Evolutionary conservation across 37 sponge, comb jelly and placozoan species (phyloP).

Genomic region (Mnemiopsis leidyi): DNA sequence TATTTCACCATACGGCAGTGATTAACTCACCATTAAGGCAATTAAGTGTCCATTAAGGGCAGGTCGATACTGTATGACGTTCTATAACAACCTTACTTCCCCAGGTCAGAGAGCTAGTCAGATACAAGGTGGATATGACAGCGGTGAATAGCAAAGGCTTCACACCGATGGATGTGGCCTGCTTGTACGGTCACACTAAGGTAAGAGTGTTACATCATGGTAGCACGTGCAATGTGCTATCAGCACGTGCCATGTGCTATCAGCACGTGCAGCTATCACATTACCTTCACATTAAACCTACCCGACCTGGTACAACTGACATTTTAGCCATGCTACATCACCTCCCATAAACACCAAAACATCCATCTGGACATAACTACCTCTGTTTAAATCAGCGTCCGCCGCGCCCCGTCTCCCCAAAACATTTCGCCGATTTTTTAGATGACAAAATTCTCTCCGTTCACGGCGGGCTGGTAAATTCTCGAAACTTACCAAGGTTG

Average conservation of each 20-base stretch:
- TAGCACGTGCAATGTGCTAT: not conserved
- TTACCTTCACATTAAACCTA: not conserved
- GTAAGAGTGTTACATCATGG: not conserved
- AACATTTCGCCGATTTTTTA: too few relatives aligned
- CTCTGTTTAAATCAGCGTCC: too few relatives aligned
- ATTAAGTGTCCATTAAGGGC: not conserved
- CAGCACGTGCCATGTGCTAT: not conserved
- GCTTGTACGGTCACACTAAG: not conserved
- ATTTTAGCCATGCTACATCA: too few relatives aligned
- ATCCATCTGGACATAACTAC: too few relatives aligned
- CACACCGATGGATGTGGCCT: slow-evolving; percentile 18
- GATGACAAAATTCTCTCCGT: too few relatives aligned
- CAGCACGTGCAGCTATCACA: not conserved
- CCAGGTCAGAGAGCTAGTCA: slow-evolving; percentile 1
- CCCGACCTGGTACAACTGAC: too few relatives aligned
- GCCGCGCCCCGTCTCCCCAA: too few relatives aligned
- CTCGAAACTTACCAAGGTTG: too few relatives aligned
- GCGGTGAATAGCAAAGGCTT: not conserved
- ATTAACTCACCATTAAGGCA: not conserved
- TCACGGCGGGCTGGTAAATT: too few relatives aligned
- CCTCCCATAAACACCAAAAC: too few relatives aligned
- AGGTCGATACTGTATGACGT: not conserved
- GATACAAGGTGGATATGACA: not conserved
- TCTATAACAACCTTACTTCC: not conserved
- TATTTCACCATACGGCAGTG: not conserved